These are phyloP conservation scores for Cephus runcator DNA, from an alignment of 2,888 invertebrate genomes.

Conservation along the genomic window DNA sequence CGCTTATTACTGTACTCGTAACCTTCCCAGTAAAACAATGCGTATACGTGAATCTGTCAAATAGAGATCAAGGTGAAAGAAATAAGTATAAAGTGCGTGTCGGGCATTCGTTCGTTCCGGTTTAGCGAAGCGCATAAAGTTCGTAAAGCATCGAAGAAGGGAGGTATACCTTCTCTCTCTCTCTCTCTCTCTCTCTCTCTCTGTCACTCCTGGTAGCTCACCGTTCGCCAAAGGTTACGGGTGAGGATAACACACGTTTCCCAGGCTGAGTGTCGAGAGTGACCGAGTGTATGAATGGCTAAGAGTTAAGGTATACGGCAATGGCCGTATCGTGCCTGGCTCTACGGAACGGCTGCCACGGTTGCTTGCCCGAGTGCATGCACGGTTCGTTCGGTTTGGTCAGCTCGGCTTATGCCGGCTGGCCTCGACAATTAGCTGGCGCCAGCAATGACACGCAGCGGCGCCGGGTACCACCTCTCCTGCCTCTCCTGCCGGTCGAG, in stretches of 20 bases:
- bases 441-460: conserved; percentile 62
- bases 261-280: neutral
- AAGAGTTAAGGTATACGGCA: neutral
- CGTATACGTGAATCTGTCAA: neutral
- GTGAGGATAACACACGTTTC: conserved; percentile 4
- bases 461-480: conserved; percentile 48
- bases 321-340: neutral
- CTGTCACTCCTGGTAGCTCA: neutral
- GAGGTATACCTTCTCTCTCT: neutral
- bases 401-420: conserved; percentile 56
- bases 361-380: conserved; percentile 13
- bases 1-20: neutral
- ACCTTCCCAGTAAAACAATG: neutral
- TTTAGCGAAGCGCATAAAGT: neutral
- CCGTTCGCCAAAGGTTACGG: conserved; percentile 12
- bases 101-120: neutral
- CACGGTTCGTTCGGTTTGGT: conserved; percentile 45
- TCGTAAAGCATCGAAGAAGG: neutral
- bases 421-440: conserved; percentile 64
- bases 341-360: neutral
- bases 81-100: neutral
- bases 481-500: conserved; percentile 21
- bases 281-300: conserved; percentile 4
- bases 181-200: conserved; percentile 8
- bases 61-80: neutral